Evolutionary conservation across 2,113 vertebrate genomes (phyloP), one percentile per base, ranked within the genome.

Genomic region (Hiodon tergisus): DNA sequence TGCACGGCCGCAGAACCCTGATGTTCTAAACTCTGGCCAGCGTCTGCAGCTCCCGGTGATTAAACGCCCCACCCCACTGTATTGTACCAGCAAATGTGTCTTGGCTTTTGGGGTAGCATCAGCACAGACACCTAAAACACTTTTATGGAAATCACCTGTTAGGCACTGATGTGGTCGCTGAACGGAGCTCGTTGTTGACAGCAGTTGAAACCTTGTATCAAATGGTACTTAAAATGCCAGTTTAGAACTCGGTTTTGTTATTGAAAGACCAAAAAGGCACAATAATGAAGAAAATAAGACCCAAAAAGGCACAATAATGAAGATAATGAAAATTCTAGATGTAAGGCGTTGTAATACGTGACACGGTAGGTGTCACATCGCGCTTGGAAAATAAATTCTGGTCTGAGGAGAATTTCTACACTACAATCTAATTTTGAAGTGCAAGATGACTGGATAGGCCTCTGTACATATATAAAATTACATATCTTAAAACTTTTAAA

Each of bases 331-430:
- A 84, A 89, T 86, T 81, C 76, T 84, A 90, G 86, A 83, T 89
- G 83, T 95, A 96, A 96, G 95, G 94, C 94, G 79, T 93, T 91
- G 88, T 55, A 60, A 60, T 51, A 87, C 78, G 79, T 76, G 68
- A 85, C 79, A 86, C 72, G 79, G 31, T 31, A 31, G 31, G 31
- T 31, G 31, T 31, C 31, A 31, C 31, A 31, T 31, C 31, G 31
- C 31, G 31, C 31, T 31, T 31, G 2, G 31, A 31, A 31, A 31
- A 31, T 31, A 31, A 31, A 31, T 31, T 93, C 89, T 88, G 85
- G 88, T 90, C 88, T 48, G 83, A 88, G 89, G 85, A 86, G 84
- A 84, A 81, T 88, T 80, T 81, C 84, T 84, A 84, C 84, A 83
- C 81, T 84, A 83, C 87, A 82, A 79, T 85, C 84, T 81, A 84